A percentile compares a stretch with the other conserved stretches of the same genome.
Conservation (phyloP, 2,888 invertebrate genomes). For the Trachelus stipa region DNA sequence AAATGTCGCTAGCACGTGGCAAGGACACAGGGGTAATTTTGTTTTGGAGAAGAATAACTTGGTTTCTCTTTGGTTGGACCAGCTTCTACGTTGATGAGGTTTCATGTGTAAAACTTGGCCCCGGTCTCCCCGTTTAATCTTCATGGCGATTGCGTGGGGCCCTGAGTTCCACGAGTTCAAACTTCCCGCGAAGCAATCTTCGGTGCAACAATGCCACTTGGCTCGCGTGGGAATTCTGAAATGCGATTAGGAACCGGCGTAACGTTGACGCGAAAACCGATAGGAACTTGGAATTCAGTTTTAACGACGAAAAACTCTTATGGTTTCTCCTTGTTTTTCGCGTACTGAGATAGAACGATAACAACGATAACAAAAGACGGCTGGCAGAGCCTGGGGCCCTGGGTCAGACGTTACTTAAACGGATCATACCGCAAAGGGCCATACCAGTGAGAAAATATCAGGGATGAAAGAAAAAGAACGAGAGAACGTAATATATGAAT, state of each 20-base stretch:
- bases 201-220: constrained; percentile 1
- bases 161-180: background rate
- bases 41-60: background rate
- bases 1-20: background rate
- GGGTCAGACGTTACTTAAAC: background rate
- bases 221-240: background rate
- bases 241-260: background rate
- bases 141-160: background rate
- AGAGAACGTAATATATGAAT: background rate
- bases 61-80: background rate
- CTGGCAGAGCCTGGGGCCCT: background rate
- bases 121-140: background rate
- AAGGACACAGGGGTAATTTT: background rate
- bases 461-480: background rate
- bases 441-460: background rate
- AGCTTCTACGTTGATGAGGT: background rate
- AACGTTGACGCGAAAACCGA: background rate
- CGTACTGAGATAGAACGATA: background rate
- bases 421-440: background rate
- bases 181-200: constrained; percentile 4
- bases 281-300: background rate
- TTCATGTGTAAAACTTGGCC: background rate
- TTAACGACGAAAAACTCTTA: background rate
- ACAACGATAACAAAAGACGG: background rate
- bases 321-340: background rate